These are phyloP conservation scores for Acheta domesticus DNA, from an alignment of 2,888 invertebrate species.

Conservation along the genomic window DNA sequence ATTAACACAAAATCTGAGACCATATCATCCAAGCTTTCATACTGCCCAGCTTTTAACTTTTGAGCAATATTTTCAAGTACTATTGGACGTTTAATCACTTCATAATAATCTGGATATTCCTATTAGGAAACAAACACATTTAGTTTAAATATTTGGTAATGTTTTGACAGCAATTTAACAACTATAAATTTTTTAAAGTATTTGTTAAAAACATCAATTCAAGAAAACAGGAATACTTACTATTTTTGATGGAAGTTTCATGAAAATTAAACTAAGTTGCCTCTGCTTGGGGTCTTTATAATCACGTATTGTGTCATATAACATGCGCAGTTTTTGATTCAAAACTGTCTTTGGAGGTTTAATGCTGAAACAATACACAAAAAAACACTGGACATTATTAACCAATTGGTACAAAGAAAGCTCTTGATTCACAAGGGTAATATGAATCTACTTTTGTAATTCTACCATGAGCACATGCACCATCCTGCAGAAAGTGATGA, in stretches of 20 bases:
- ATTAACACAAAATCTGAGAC: slow-evolving; percentile 86
- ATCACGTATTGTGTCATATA: slow-evolving; percentile 87
- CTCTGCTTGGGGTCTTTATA: slow-evolving; percentile 81
- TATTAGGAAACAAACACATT: slow-evolving; percentile 43
- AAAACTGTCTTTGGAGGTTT: slow-evolving; percentile 47
- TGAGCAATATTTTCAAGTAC: slow-evolving; percentile 93
- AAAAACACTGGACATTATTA: no score
- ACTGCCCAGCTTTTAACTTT: slow-evolving; percentile 71
- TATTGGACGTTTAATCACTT: slow-evolving; percentile 93
- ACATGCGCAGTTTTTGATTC: slow-evolving; percentile 74
- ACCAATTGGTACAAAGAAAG: no score
- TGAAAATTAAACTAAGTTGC: slow-evolving; percentile 91
- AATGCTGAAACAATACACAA: background rate
- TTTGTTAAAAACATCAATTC: slow-evolving; percentile 29
- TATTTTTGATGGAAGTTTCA: slow-evolving; percentile 87
- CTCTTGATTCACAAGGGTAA: no score
- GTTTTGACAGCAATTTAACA: background rate
- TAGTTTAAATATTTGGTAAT: background rate
- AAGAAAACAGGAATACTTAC: slow-evolving; percentile 47
- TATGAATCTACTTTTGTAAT: no score
- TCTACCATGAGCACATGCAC: no score
- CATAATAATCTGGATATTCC: slow-evolving; percentile 96
- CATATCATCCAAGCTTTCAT: slow-evolving; percentile 80
- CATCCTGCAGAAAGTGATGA: no score
- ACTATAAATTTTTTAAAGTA: background rate